Evolutionary conservation across 2,797 vertebrate genomes (phyloP).

Genomic region (Emys orbicularis): DNA sequence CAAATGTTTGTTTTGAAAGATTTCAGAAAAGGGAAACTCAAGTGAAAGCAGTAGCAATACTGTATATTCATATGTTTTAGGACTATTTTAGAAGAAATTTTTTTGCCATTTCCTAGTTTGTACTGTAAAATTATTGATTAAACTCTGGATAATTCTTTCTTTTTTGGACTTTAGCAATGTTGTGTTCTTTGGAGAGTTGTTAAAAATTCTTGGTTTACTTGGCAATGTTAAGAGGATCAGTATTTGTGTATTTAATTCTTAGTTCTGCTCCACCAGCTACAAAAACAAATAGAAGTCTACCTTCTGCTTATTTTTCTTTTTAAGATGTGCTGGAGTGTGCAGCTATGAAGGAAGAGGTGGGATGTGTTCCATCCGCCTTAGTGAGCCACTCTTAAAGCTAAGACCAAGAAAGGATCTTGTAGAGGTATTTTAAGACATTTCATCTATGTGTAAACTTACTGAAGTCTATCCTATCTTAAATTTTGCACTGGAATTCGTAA

Average conservation of each 20-base stretch:
- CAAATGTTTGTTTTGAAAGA: not conserved
- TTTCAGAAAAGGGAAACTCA: not conserved
- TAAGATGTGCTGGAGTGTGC: constrained; percentile 94
- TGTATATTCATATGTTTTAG: not conserved
- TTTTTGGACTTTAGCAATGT: not conserved
- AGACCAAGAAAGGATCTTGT: constrained; percentile 95
- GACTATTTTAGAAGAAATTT: not conserved
- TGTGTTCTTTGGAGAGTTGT: not conserved
- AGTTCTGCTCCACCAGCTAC: fast-evolving
- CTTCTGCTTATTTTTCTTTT: constrained; percentile 18
- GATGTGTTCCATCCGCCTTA: constrained; percentile 95
- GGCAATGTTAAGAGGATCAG: fast-evolving
- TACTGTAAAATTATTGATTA: not conserved
- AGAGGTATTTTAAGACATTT: constrained; percentile 83
- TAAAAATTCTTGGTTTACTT: not conserved
- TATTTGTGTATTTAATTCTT: not conserved
- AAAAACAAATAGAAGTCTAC: not conserved
- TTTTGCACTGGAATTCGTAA: not conserved
- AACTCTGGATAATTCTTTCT: not conserved
- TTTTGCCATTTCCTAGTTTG: not conserved
- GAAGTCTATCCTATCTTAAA: not conserved
- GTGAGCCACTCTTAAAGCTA: constrained; percentile 93
- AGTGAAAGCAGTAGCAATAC: not conserved
- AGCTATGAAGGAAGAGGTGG: constrained; percentile 93
- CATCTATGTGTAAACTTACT: not conserved